phyloP scores from a whole-genome alignment of 2,797 vertebrate species.

The Sebastes baramenuke region DNA sequence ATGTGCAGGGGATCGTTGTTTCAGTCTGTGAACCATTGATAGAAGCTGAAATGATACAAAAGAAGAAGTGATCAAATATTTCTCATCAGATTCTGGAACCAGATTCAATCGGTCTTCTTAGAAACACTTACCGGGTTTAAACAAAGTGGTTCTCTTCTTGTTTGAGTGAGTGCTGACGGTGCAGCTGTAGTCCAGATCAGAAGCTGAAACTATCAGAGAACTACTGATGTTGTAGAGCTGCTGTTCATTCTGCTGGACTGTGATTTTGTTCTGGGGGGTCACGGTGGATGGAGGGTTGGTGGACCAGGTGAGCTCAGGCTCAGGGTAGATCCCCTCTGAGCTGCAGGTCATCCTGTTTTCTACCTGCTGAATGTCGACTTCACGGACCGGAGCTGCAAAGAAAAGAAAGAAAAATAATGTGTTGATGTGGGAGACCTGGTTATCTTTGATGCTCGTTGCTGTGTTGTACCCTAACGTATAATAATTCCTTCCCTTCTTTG shows the following conservation, averaged over 20 bases:
- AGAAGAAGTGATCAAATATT: background rate
- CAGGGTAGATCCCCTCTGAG: constrained; percentile 54
- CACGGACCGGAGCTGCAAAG: constrained; percentile 1
- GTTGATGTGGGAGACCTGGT: background rate
- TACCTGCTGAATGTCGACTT: constrained; percentile 22
- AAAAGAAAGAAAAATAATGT: background rate
- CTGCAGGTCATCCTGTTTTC: constrained; percentile 45
- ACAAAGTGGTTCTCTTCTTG: background rate
- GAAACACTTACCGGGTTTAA: constrained; percentile 24
- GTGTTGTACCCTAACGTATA: background rate
- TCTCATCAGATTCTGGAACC: background rate
- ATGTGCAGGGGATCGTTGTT: background rate
- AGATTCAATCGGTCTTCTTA: background rate
- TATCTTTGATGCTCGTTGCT: background rate
- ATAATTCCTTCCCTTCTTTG: background rate
- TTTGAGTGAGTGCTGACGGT: background rate
- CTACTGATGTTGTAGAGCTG: constrained; percentile 59
- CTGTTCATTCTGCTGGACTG: background rate
- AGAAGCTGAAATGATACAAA: background rate
- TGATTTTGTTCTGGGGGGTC: accelerated
- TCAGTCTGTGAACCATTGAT: accelerated
- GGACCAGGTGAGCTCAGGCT: constrained; percentile 61
- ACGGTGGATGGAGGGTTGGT: background rate
- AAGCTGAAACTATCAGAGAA: background rate
- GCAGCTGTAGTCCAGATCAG: background rate